phyloP scores from a whole-genome alignment of 1,140 invertebrate species.

The Phortica variegata region DNA sequence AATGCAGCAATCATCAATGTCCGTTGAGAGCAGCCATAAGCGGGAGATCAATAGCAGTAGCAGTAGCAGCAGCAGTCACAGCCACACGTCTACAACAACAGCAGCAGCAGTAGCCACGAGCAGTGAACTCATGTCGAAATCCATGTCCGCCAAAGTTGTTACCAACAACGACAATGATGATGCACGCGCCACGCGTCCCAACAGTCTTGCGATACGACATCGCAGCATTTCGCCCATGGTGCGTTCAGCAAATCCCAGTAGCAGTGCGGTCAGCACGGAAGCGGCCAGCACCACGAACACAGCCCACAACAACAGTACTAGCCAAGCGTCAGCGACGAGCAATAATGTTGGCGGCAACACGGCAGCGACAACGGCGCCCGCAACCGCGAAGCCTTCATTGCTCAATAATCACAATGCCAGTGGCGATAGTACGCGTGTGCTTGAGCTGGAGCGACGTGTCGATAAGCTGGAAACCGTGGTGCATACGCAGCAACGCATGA shows the following conservation, averaged over 20 bases:
- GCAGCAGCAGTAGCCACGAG: conserved; percentile 31
- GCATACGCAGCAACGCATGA: conserved; percentile 62
- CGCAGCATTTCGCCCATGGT: conserved; percentile 45
- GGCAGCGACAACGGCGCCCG: no score
- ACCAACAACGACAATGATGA: conserved; percentile 36
- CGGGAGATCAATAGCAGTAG: conserved; percentile 42
- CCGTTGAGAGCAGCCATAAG: conserved; percentile 35
- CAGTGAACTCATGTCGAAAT: conserved; percentile 33
- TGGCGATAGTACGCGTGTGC: conserved; percentile 38
- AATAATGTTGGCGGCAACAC: conserved; percentile 18
- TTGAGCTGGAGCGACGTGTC: conserved; percentile 58
- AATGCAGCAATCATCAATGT: conserved; percentile 40
- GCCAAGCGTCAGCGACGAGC: conserved; percentile 20
- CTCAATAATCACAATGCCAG: conserved; percentile 8
- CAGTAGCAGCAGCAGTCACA: conserved; percentile 35
- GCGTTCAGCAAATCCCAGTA: conserved; percentile 11
- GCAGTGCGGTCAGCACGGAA: conserved; percentile 12
- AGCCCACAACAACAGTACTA: conserved; percentile 21
- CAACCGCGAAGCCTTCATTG: conserved; percentile 39
- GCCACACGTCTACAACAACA: no score
- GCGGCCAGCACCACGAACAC: not conserved
- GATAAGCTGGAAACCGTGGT: conserved; percentile 63
- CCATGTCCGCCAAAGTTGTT: conserved; percentile 22
- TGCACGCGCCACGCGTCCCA: conserved; percentile 38
- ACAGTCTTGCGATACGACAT: conserved; percentile 46